Evolutionary conservation across 2,113 vertebrate species (phyloP).

Genomic region (Atherinomorus stipes): DNA sequence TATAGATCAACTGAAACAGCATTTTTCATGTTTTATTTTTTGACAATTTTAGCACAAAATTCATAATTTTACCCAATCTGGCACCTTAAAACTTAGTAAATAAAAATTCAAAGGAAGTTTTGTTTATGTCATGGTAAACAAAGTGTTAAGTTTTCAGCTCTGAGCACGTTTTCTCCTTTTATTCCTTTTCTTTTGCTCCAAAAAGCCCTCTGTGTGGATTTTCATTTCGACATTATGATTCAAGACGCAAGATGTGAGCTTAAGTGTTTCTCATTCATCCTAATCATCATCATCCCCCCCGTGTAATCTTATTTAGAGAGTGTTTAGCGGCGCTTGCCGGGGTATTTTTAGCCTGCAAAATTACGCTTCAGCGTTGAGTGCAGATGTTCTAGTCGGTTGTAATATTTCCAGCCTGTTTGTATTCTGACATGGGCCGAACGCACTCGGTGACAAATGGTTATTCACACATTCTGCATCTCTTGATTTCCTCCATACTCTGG

Average conservation of each 20-base stretch:
- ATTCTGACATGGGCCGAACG: conserved; percentile 35
- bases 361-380: conserved; percentile 32
- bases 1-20: too few relatives aligned
- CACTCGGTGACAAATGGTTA: not conserved
- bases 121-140: not conserved
- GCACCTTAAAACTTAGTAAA: not conserved
- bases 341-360: conserved; percentile 56
- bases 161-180: not conserved
- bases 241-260: conserved; percentile 19
- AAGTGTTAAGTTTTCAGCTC: not conserved
- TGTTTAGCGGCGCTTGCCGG: conserved; percentile 35
- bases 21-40: too few relatives aligned
- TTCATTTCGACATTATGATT: conserved; percentile 33
- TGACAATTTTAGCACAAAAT: not conserved
- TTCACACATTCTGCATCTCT: conserved; percentile 2
- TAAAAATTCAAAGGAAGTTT: not conserved
- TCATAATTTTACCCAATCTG: not conserved
- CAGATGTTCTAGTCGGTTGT: conserved; percentile 55
- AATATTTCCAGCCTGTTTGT: conserved; percentile 12
- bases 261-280: conserved; percentile 50
- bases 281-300: conserved; percentile 47
- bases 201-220: not conserved
- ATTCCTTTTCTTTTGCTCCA: not conserved
- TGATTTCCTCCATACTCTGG: not conserved
- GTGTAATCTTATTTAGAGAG: conserved; percentile 61